phyloP scores from a whole-genome alignment of 2,113 vertebrate genomes.

The Picathartes gymnocephalus region DNA sequence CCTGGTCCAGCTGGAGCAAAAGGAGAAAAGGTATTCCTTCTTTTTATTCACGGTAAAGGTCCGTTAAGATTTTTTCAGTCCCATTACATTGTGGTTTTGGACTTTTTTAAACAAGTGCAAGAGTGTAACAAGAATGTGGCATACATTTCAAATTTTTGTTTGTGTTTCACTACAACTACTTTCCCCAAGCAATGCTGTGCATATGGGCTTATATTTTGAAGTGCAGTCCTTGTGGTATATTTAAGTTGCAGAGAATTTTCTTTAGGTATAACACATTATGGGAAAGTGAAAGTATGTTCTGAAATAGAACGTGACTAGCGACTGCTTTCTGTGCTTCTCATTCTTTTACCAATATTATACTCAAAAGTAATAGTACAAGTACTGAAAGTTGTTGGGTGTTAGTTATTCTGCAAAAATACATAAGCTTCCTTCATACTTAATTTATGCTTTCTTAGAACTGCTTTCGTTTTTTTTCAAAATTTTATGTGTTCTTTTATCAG shows the following conservation, averaged over 20 bases:
- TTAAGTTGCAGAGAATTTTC: background rate
- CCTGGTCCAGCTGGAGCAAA: slow-evolving; percentile 72
- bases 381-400: background rate
- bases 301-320: background rate
- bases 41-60: background rate
- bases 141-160: background rate
- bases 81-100: background rate
- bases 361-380: background rate
- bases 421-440: background rate
- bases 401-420: background rate
- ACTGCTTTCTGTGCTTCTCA: background rate
- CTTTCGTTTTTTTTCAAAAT: background rate
- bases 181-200: background rate
- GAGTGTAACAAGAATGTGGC: background rate
- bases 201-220: background rate
- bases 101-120: background rate
- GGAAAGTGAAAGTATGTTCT: background rate
- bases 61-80: background rate
- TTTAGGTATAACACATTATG: background rate
- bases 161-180: background rate
- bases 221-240: background rate
- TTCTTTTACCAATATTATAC: background rate
- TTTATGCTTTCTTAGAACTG: background rate
- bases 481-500: background rate
- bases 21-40: slow-evolving; percentile 77